These are phyloP conservation scores for Patella vulgata DNA, from an alignment of 1,140 invertebrate genomes.

Conservation along the genomic window DNA sequence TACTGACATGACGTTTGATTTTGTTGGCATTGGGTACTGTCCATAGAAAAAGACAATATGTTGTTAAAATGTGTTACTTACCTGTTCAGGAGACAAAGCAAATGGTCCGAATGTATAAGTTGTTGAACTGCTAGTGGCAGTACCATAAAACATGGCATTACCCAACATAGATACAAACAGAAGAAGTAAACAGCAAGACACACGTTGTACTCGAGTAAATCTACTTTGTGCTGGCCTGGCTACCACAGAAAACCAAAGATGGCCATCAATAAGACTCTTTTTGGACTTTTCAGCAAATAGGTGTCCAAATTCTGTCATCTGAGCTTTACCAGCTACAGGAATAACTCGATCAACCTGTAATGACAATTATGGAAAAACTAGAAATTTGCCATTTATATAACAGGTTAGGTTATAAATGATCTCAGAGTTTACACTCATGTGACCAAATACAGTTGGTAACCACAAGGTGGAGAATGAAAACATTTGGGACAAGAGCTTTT, in stretches of 20 bases:
- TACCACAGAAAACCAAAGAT: slow-evolving; percentile 73
- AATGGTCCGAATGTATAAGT: slow-evolving; percentile 68
- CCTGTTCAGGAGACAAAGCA: slow-evolving; percentile 66
- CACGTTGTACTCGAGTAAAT: slow-evolving; percentile 69
- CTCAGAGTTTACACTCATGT: too few relatives aligned
- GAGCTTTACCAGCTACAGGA: slow-evolving; percentile 69
- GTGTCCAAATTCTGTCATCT: slow-evolving; percentile 68
- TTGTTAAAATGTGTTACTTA: too few relatives aligned
- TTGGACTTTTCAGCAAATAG: slow-evolving; percentile 67
- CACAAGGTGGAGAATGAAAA: too few relatives aligned
- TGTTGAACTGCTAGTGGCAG: slow-evolving; percentile 43
- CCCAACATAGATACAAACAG: slow-evolving; percentile 71
- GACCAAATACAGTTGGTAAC: too few relatives aligned
- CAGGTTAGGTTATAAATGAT: too few relatives aligned
- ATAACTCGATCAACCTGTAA: slow-evolving; percentile 70
- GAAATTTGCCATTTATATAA: neutral
- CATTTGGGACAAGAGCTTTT: too few relatives aligned
- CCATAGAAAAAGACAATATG: too few relatives aligned
- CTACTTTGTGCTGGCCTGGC: slow-evolving; percentile 69
- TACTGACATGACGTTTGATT: too few relatives aligned
- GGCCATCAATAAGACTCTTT: slow-evolving; percentile 70
- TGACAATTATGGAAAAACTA: neutral
- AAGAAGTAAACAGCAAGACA: slow-evolving; percentile 71
- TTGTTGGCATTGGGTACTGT: too few relatives aligned
- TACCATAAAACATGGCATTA: slow-evolving; percentile 72